Evolutionary conservation across 2,888 invertebrate species (phyloP).

Genomic region (Phengaris arion): DNA sequence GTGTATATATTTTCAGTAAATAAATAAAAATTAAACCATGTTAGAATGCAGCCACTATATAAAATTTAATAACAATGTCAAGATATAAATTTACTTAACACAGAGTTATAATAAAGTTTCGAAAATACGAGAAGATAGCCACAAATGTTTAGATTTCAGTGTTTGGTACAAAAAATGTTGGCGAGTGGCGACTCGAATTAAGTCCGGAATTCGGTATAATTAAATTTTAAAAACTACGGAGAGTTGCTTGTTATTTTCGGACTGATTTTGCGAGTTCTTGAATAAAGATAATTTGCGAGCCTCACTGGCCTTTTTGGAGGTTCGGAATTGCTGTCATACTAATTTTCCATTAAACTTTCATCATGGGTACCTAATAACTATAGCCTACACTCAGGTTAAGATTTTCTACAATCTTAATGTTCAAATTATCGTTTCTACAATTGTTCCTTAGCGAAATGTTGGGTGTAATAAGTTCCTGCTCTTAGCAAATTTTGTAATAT

Average conservation of each 20-base stretch:
- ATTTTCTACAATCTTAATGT: too few species aligned
- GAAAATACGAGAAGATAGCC: background rate
- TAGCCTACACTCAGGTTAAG: background rate
- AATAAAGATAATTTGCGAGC: background rate
- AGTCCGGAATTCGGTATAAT: background rate
- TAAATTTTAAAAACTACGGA: background rate
- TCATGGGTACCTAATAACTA: background rate
- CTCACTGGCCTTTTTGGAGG: background rate
- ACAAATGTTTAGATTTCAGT: background rate
- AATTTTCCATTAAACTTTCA: background rate
- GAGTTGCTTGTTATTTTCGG: constrained; percentile 7
- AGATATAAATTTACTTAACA: too few species aligned
- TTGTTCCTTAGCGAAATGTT: too few species aligned
- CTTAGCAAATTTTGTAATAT: too few species aligned
- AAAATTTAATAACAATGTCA: too few species aligned
- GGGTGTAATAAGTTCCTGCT: too few species aligned
- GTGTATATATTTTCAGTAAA: too few species aligned
- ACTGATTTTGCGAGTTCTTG: background rate
- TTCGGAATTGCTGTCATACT: background rate
- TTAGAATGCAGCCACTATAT: too few species aligned
- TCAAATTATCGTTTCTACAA: too few species aligned
- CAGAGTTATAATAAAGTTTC: too few species aligned
- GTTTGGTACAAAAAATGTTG: background rate
- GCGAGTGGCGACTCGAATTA: background rate
- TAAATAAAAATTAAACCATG: too few species aligned